Base-by-base conservation (phyloP, 2,888 invertebrate genomes). In the Creontiades dilutus region DNA sequence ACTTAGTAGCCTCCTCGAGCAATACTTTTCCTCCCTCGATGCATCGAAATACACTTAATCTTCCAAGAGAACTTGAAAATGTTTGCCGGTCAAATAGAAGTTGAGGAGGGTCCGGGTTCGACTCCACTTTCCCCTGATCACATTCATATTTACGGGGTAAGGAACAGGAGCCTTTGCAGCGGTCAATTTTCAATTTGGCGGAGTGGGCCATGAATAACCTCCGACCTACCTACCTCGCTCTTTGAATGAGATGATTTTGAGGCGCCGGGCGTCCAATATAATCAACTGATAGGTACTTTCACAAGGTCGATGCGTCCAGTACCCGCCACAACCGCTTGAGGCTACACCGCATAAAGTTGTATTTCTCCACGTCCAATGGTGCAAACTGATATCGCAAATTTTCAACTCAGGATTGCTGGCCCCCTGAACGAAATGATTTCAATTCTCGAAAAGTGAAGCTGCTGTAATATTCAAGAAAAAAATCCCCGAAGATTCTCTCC, bases 101-200 rank as follows among this genome's bases (percentile, higher is more conserved):
- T 82, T 46, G 46, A 16, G 19, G 7, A 9, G 78, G 78, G 14
- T n/a, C 11, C 13, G n/a, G 12, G 47, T 48, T 81, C 47, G 46
- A 23, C n/a, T 23, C 78, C 78, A 78, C 52, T 82, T 37, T 13
- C 82, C 52, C 19, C 23, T 52, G 82, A 82, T 82, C 82, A 82
- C 82, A 82, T 82, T 82, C 82, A 82, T 82, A 82, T 82, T 82
- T 82, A 82, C 52, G 82, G 19, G 52, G 52, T 82, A n/a, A 7
- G 9, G 48, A 5, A 14, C 23, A n/a, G 19, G 19, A n/a, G n/a
- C 52, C n/a, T 61, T 61, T n/a, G 81, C 23, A 52, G 52, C 82
- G 82, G 82, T 82, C 82, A 82, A 82, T 82, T 82, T 82, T 82
- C 82, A 82, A 82, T 82, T 82, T 52, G 19, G 82, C 16, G 27